These are phyloP conservation scores for Torymus aiolomorphi DNA, from an alignment of 2,888 invertebrate genomes.

Conservation along the genomic window DNA sequence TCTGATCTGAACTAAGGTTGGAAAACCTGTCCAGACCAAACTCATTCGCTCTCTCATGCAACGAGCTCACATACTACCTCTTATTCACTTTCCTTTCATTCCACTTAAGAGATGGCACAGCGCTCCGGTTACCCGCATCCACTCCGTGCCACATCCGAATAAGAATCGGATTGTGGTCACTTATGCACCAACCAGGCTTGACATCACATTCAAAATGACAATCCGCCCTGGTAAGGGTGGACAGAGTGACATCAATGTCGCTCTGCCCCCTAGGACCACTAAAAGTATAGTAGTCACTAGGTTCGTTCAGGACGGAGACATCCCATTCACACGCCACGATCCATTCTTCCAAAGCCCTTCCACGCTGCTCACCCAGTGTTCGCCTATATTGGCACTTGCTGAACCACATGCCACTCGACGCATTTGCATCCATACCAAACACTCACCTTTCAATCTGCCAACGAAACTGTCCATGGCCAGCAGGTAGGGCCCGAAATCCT, in stretches of 20 bases:
- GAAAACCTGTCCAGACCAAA: background rate
- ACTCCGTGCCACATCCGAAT: background rate
- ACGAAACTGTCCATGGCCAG: constrained; percentile 30
- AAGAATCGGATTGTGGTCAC: background rate
- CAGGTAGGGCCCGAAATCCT: constrained; percentile 7
- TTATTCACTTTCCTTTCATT: background rate
- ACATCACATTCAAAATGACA: background rate
- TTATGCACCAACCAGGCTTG: background rate
- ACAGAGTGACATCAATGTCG: constrained; percentile 57
- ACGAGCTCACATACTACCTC: background rate
- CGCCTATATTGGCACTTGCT: too few relatives aligned
- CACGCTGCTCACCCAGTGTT: background rate
- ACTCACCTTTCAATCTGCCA: background rate
- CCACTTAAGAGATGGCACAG: background rate
- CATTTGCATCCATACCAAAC: constrained; percentile 60
- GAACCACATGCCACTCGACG: constrained; percentile 54
- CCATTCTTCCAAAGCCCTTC: too few relatives aligned
- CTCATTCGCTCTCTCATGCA: background rate
- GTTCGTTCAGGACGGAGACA: background rate
- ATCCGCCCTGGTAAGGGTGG: background rate
- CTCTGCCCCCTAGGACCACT: constrained; percentile 30
- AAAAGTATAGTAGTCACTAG: background rate
- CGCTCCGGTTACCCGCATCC: background rate
- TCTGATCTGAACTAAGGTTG: background rate
- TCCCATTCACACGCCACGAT: background rate